A percentile compares a stretch with the other conserved stretches of the same genome.
These are phyloP conservation scores for Cossypha heuglini DNA, from an alignment of 2,797 vertebrate species.

Conservation along the genomic window DNA sequence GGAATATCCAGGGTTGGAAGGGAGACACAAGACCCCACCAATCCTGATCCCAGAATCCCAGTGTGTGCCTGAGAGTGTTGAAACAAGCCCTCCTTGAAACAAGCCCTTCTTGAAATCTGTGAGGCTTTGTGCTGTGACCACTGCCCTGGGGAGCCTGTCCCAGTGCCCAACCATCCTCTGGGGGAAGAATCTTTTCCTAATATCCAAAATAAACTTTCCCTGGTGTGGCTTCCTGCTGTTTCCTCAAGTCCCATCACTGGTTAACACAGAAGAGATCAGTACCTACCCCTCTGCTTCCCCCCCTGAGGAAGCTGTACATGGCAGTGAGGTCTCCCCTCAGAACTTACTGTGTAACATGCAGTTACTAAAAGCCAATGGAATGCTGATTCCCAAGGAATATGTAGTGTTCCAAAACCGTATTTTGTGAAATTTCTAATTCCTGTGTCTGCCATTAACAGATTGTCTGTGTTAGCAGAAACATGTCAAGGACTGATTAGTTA, in stretches of 20 bases:
- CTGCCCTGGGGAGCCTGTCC: background rate
- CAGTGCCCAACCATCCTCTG: background rate
- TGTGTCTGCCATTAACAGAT: background rate
- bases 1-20: background rate
- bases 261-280: background rate
- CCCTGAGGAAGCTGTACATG: rapidly evolving
- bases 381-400: background rate
- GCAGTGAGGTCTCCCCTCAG: background rate
- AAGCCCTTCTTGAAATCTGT: background rate
- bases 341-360: rapidly evolving
- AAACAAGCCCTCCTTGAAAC: background rate
- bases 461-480: background rate
- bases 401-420: background rate
- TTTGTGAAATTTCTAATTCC: background rate
- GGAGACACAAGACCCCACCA: background rate
- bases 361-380: background rate
- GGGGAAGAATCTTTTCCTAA: background rate
- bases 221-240: background rate
- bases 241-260: too few relatives aligned
- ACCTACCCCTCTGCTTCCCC: rapidly evolving
- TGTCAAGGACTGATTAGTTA: rapidly evolving
- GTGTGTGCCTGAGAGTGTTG: rapidly evolving
- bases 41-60: background rate
- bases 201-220: background rate
- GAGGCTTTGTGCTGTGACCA: background rate